These are phyloP conservation scores for Troides helena DNA, from an alignment of 2,888 invertebrate genomes.

Conservation along the genomic window DNA sequence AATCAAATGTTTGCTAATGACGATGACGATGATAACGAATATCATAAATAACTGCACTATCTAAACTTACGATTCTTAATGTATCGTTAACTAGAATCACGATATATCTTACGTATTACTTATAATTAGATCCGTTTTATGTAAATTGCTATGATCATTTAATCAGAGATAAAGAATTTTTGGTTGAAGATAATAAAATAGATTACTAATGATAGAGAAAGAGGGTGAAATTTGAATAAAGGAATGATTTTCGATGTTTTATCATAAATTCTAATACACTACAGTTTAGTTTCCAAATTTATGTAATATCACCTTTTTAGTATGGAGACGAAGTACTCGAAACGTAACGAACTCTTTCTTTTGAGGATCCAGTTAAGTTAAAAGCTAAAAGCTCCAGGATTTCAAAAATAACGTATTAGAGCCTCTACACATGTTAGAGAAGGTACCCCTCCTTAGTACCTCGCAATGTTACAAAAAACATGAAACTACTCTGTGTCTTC, in stretches of 20 bases:
- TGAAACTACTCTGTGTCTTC: too few species aligned
- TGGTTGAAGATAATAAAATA: neutral
- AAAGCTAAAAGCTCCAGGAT: too few species aligned
- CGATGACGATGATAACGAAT: neutral
- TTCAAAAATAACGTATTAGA: too few species aligned
- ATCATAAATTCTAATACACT: neutral
- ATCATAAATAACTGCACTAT: neutral
- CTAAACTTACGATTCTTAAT: neutral
- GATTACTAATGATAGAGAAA: neutral
- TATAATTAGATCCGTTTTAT: neutral
- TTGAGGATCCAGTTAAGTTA: too few species aligned
- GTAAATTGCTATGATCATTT: neutral
- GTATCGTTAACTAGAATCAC: too few species aligned
- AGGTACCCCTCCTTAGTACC: too few species aligned
- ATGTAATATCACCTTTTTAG: too few species aligned
- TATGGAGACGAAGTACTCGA: too few species aligned
- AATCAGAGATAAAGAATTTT: slow-evolving; percentile 1
- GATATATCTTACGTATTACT: neutral
- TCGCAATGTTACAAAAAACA: too few species aligned
- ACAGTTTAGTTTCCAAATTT: neutral
- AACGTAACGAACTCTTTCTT: too few species aligned
- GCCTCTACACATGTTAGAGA: too few species aligned
- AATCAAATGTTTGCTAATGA: slow-evolving; percentile 3
- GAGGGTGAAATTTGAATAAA: neutral
- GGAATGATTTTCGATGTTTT: neutral